Percentiles rank a stretch among this genome's conserved stretches.
phyloP scores from a whole-genome alignment of 2,888 invertebrate species.

The Thymelicus lineola region DNA sequence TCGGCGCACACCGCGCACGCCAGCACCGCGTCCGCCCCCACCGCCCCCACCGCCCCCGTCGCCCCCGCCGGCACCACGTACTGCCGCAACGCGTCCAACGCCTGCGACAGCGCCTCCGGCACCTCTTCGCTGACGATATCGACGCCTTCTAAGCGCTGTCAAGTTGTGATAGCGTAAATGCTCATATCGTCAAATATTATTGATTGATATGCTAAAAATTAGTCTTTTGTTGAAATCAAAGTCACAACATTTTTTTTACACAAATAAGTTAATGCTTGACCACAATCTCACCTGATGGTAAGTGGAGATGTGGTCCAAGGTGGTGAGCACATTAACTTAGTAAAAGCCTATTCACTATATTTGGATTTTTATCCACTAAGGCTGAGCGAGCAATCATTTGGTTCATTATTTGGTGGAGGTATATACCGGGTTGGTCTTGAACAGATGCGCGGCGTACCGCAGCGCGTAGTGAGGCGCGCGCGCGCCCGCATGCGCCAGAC shows the following conservation, averaged over 20 bases:
- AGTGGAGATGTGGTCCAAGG: too few species aligned
- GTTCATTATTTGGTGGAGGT: too few species aligned
- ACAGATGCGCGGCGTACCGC: constrained; percentile 70
- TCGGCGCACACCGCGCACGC: constrained; percentile 50
- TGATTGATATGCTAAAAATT: too few species aligned
- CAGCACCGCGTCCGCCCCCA: constrained; percentile 45
- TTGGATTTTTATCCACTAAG: too few species aligned
- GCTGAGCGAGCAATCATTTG: too few species aligned
- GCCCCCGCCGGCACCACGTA: constrained; percentile 56
- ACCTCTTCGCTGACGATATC: constrained; percentile 73
- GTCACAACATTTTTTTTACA: too few species aligned
- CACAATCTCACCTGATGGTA: too few species aligned
- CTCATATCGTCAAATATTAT: too few species aligned
- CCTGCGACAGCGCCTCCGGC: constrained; percentile 69
- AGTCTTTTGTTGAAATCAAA: too few species aligned
- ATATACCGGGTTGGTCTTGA: constrained; percentile 68
- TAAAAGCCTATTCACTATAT: too few species aligned
- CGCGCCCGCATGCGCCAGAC: constrained; percentile 70
- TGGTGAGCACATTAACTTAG: too few species aligned
- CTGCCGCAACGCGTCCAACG: constrained; percentile 69
- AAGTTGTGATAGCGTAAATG: constrained; percentile 5
- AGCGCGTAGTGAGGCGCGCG: constrained; percentile 75
- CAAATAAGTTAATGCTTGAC: too few species aligned
- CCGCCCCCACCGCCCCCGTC: constrained; percentile 31
- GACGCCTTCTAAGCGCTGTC: constrained; percentile 70